Conservation (phyloP, 2,888 invertebrate species). For the Drosophila colorata region DNA sequence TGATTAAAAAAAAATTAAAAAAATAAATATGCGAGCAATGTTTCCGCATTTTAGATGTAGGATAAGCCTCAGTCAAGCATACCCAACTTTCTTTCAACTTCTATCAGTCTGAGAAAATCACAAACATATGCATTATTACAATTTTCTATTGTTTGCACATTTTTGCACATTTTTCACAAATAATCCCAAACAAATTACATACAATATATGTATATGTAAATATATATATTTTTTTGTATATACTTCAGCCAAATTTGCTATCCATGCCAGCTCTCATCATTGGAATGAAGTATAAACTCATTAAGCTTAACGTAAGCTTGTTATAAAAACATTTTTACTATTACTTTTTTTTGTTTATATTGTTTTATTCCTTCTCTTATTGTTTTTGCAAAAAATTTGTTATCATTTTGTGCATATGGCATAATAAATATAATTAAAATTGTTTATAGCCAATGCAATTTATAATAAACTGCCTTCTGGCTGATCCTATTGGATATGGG, state of each 20-base stretch:
- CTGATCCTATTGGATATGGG: conserved; percentile 67
- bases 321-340: conserved; percentile 46
- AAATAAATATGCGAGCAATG: too few relatives aligned
- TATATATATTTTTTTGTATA: neutral
- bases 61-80: neutral
- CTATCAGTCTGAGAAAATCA: conserved; percentile 8
- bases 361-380: neutral
- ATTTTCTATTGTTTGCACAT: conserved; percentile 20
- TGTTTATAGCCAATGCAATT: conserved; percentile 53
- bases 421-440: conserved; percentile 58
- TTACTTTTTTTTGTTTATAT: conserved; percentile 1
- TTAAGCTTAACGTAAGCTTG: conserved; percentile 61
- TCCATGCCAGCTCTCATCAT: conserved; percentile 26
- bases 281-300: conserved; percentile 46
- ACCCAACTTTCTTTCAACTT: neutral
- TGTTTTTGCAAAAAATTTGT: conserved; percentile 18
- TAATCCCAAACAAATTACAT: conserved; percentile 35
- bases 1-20: too few relatives aligned
- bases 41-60: neutral
- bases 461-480: conserved; percentile 33
- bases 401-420: conserved; percentile 30
- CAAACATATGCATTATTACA: conserved; percentile 19
- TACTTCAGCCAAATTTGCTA: conserved; percentile 29
- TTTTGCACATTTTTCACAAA: conserved; percentile 17
- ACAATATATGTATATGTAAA: neutral